Conservation (phyloP, 2,113 vertebrate genomes). For the Percina caprodes region DNA sequence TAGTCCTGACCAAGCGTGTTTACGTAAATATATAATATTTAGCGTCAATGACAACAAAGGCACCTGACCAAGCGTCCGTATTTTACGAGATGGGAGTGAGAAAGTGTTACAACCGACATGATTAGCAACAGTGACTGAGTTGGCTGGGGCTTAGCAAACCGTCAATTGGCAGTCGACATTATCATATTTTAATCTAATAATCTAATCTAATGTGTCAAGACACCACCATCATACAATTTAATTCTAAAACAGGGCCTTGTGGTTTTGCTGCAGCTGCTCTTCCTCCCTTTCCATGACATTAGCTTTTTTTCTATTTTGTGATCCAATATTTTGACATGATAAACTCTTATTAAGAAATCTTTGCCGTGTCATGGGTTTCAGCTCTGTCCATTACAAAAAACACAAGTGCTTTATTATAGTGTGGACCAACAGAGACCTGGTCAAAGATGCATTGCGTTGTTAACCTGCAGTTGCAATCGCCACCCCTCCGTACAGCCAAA, state of each 20-base stretch:
- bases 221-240: not conserved
- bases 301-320: too few relatives aligned
- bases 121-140: not conserved
- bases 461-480: not conserved
- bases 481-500: not conserved
- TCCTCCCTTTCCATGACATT: conserved; percentile 26
- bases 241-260: not conserved
- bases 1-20: too few relatives aligned
- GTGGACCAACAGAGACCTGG: not conserved
- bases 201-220: conserved; percentile 1
- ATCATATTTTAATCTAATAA: not conserved
- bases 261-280: conserved; percentile 15
- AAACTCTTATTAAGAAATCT: conserved; percentile 36
- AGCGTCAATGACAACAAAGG: too few relatives aligned
- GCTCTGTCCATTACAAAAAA: not conserved
- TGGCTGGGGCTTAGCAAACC: not conserved
- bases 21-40: too few relatives aligned
- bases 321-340: too few relatives aligned
- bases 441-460: conserved; percentile 11
- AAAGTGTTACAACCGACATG: too few relatives aligned
- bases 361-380: conserved; percentile 14
- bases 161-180: not conserved
- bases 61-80: too few relatives aligned
- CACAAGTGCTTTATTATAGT: not conserved
- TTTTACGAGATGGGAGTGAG: too few relatives aligned